Base-by-base conservation (phyloP, 2,888 invertebrate species). In the Lepidochrysops patricia region DNA sequence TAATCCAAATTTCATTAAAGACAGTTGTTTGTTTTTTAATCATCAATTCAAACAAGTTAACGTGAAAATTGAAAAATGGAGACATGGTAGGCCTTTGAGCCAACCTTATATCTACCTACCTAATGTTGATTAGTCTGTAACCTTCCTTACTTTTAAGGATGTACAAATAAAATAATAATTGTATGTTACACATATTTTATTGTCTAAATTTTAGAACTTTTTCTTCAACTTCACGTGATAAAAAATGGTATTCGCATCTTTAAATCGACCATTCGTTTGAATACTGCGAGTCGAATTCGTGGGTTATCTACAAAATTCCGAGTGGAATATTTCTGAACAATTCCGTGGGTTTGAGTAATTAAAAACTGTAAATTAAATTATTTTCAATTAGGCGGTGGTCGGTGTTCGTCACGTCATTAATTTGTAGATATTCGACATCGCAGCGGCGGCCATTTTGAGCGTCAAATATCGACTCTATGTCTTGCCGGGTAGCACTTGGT, bases 381-480 rank as follows among this genome's bases (percentile, higher is more conserved):
- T 54, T 63, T 60, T 63, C 62, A 63, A 67, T 64, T 66, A 66
- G 66, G 60, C 66, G 66, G 68, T 64, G 67, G 62, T 67, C 71
- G 70, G 70, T 71, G 68, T 71, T 73, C 67, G 65, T 81, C 74
- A 80, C 83, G 81, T 83, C 79, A 82, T 72, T 67, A 70, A 71
- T 66, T 69, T 70, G 77, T 78, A 76, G 76, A 79, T 77, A 77
- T 71, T 70, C 76, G 77, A 73, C 70, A 73, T 70, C 71, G 73
- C 71, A n/a, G 73, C 70, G 68, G 70, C 71, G 69, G 66, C 54
- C 59, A 61, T 63, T 62, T 65, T 63, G 64, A 60, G 62, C 60
- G 27, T 26, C 56, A 54, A 63, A 64, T 60, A 63, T 63, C 65
- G 62, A 70, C 62, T 69, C 63, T 67, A 67, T 68, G 66, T 68